Conservation (phyloP, 2,797 vertebrate genomes). For the Hypotaenidia philippensis region DNA sequence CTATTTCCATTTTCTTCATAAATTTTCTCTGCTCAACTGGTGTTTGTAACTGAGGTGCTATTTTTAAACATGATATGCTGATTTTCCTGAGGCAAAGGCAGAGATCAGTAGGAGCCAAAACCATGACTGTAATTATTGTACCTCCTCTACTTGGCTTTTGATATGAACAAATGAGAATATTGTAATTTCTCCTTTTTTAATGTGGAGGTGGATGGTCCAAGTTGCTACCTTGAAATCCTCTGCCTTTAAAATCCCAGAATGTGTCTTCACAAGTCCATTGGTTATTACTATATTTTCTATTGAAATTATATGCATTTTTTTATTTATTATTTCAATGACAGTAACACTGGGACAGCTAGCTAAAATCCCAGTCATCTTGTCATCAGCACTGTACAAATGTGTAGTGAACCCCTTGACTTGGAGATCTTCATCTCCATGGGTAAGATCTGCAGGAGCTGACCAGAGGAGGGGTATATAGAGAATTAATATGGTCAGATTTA, state of each 20-base stretch:
- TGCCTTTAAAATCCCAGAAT: background rate
- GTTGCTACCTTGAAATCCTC: background rate
- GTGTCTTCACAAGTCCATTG: background rate
- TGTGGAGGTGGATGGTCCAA: background rate
- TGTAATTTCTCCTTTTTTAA: background rate
- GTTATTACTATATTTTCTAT: background rate
- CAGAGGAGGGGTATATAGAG: background rate
- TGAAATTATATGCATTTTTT: background rate
- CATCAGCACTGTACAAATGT: background rate
- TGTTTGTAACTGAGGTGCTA: background rate
- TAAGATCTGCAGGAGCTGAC: background rate
- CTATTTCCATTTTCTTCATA: background rate
- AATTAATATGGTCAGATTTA: background rate
- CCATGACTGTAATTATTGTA: background rate
- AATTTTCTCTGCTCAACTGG: background rate
- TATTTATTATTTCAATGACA: background rate
- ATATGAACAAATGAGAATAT: background rate
- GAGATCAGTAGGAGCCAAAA: background rate
- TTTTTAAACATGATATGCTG: background rate
- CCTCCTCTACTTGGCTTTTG: background rate
- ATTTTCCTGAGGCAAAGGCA: background rate
- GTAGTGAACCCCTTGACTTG: rapidly evolving
- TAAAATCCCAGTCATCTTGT: background rate
- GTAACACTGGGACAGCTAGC: background rate
- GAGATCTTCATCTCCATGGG: rapidly evolving